Conservation (phyloP, 2,888 invertebrate genomes). For the Scaptomyza flava region DNA sequence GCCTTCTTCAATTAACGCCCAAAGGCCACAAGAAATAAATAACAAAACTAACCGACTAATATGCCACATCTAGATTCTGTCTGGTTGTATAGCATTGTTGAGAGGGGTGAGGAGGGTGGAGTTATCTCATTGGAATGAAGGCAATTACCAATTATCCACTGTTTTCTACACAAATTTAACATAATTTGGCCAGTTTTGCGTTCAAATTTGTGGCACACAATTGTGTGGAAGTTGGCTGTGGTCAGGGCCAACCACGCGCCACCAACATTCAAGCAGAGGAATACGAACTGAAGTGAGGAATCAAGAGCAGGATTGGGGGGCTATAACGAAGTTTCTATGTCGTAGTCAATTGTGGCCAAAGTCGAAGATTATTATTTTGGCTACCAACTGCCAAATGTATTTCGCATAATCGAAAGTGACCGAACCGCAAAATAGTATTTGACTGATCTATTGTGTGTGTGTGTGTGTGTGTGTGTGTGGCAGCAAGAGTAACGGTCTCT, state of each 20-base stretch:
- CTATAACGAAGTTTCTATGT: conserved; percentile 6
- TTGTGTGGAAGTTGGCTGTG: conserved; percentile 79
- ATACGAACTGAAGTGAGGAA: background rate
- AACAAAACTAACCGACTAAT: conserved; percentile 42
- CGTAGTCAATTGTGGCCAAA: conserved; percentile 53
- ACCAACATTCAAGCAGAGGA: conserved; percentile 5
- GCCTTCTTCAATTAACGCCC: conserved; percentile 76
- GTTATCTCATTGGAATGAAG: conserved; percentile 58
- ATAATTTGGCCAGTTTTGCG: conserved; percentile 80
- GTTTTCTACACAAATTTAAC: conserved; percentile 81
- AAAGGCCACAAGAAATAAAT: conserved; percentile 47
- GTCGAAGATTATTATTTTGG: conserved; percentile 75
- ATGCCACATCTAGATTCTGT: conserved; percentile 46
- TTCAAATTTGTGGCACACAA: conserved; percentile 78
- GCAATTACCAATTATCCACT: conserved; percentile 82
- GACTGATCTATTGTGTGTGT: conserved; percentile 62
- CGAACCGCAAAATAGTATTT: conserved; percentile 73
- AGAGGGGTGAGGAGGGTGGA: background rate
- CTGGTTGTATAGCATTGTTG: background rate
- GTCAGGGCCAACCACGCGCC: conserved; percentile 73
- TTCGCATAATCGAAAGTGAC: conserved; percentile 79
- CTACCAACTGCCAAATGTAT: conserved; percentile 75
- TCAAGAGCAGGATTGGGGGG: no score
- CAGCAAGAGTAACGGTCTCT: conserved; percentile 30
- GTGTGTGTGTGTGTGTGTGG: conserved; percentile 6